Base-by-base conservation (phyloP, 2,888 invertebrate species). In the Synanthedon myopaeformis region DNA sequence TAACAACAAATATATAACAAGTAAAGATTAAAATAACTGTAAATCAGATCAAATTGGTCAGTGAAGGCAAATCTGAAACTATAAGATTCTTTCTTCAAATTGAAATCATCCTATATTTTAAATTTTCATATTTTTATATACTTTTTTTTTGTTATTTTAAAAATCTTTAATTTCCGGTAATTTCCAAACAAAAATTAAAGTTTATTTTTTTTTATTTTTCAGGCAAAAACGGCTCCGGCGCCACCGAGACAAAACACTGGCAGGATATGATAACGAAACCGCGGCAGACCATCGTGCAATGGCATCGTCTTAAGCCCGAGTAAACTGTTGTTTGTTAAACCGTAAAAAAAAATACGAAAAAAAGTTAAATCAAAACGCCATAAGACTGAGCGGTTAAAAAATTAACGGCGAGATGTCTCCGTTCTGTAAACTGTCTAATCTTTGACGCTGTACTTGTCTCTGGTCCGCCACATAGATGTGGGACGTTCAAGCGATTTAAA, bases 221-320 rank as follows among this genome's bases (percentile, higher is more conserved):
- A 96, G 96, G 96, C 55, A 96, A 96, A 82, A 96, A 95, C 71
- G 96, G 96, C 11, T 97, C 96, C 53, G 98, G 98, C 1, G 97
- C 97, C 14, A 93, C 96, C 54, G 98, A 98, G 84, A 96, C 96
- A 42, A 97, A 97, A 76, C 98, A 98, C 81, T 98, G 98, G 98
- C 97, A 97, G 72, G 98, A 98, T 76, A 98, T 98, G 98, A 96
- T 98, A 65, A 96, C 96, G 58, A 98, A 98, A 85, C 97, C 97
- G 19, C 90, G 97, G 63, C 97, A 98, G 87, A 96, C 96, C 67
- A 96, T 97, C 69, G 95, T 97, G 52, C 97, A 97, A 79, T 98
- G 98, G 98, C 98, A 98, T 88, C 93, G 97, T 79, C 91, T 98
- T 74, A 98, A 98, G 81, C 96, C 96, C 28, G 96, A 96, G 79